A percentile compares a stretch with the other conserved stretches of the same genome.
Evolutionary conservation across 2,797 vertebrate species (phyloP).

Genomic region (Sebastes kiyomatsui): DNA sequence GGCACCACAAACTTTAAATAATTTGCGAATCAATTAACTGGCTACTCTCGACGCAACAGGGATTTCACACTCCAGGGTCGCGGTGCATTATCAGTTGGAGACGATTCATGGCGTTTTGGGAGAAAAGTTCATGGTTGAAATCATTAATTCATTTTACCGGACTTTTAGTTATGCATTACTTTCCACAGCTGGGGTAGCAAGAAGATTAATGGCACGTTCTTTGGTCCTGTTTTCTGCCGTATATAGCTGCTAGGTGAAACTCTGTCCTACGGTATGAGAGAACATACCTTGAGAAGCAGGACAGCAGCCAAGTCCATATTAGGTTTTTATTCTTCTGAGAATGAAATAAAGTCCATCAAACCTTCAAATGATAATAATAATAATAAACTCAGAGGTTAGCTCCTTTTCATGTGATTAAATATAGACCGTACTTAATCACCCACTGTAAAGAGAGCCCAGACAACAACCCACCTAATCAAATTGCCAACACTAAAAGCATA

Average conservation of each 20-base stretch:
- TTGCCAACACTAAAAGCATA: constrained; percentile 31
- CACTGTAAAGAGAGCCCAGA: constrained; percentile 23
- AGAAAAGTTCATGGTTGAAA: constrained; percentile 98
- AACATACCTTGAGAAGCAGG: constrained; percentile 57
- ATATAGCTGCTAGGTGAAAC: constrained; percentile 69
- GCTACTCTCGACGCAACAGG: constrained; percentile 91
- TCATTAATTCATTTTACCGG: constrained; percentile 97
- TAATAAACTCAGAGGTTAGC: constrained; percentile 25
- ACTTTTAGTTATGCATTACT: constrained; percentile 96
- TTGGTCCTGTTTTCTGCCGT: constrained; percentile 60
- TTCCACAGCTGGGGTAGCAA: constrained; percentile 90
- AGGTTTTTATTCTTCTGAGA: constrained; percentile 63
- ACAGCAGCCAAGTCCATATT: constrained; percentile 68
- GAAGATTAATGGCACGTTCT: constrained; percentile 88
- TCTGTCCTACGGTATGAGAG: constrained; percentile 46
- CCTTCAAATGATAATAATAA: constrained; percentile 7
- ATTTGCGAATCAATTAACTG: constrained; percentile 99
- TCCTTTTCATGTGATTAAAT: constrained; percentile 37
- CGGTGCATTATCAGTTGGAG: constrained; percentile 90
- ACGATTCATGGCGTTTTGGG: constrained; percentile 95
- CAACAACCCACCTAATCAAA: constrained; percentile 25
- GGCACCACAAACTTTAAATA: constrained; percentile 97
- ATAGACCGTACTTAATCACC: constrained; percentile 26
- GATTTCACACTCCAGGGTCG: constrained; percentile 92
- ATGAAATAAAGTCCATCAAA: constrained; percentile 65